Conservation (phyloP, 2,113 vertebrate genomes). For the Ageneiosus marmoratus region DNA sequence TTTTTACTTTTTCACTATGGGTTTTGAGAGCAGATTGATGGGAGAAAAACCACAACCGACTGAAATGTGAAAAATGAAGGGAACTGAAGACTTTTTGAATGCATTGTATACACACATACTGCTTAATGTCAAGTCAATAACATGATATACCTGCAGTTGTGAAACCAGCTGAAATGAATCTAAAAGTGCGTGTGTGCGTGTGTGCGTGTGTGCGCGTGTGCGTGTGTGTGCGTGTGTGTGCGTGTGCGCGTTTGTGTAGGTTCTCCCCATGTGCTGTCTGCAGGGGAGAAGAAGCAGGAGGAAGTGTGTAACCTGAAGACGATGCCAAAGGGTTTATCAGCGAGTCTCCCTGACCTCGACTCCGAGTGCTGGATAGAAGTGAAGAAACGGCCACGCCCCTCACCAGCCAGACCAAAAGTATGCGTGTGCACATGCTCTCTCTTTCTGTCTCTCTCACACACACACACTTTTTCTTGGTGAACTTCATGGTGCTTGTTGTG, state of each 20-base stretch:
- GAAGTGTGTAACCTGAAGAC: conserved; percentile 92
- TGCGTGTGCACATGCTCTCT: not conserved
- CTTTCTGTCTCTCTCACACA: too few species aligned
- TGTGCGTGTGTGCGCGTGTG: not conserved
- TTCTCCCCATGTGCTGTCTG: conserved; percentile 77
- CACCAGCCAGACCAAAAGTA: conserved; percentile 88
- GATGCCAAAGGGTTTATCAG: conserved; percentile 94
- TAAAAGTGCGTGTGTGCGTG: too few species aligned
- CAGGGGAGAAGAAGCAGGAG: conserved; percentile 76
- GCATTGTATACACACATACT: too few species aligned
- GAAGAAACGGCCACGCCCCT: conserved; percentile 92
- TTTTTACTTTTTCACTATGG: too few species aligned
- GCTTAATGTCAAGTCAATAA: too few species aligned
- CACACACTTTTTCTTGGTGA: not conserved
- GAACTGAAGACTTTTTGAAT: too few species aligned
- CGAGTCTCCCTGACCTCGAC: conserved; percentile 93
- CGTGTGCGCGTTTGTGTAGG: conserved; percentile 71
- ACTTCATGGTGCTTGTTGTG: not conserved
- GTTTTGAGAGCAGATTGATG: too few species aligned
- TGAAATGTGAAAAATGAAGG: too few species aligned
- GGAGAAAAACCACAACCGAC: too few species aligned
- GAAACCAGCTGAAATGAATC: not conserved
- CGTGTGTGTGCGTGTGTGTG: not conserved
- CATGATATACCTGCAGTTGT: not conserved
- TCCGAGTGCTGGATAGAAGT: conserved; percentile 98